Conservation (phyloP, 2,888 invertebrate species). For the Cyaniris semiargus region DNA sequence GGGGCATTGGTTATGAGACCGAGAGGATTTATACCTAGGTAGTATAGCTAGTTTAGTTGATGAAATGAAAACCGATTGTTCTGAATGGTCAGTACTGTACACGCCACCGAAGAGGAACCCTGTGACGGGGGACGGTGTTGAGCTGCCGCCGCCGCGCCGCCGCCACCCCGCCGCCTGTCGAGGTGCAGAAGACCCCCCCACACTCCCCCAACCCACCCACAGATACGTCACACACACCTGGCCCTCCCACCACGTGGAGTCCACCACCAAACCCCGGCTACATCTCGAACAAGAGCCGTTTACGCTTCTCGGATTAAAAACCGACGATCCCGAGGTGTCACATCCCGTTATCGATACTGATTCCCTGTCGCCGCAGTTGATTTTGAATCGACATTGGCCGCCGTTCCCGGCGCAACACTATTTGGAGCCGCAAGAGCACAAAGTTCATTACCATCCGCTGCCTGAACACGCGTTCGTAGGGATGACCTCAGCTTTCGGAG, state of each 20-base stretch:
- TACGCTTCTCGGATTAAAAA: conserved; percentile 68
- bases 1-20: neutral
- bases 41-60: conserved; percentile 29
- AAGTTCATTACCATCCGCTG: conserved; percentile 62
- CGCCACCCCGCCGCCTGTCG: conserved; percentile 73
- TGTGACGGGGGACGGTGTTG: conserved; percentile 83
- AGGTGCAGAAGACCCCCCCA: conserved; percentile 59
- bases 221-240: conserved; percentile 66
- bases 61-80: conserved; percentile 73
- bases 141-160: conserved; percentile 75
- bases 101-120: conserved; percentile 82
- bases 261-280: conserved; percentile 58
- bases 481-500: conserved; percentile 70
- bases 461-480: conserved; percentile 70
- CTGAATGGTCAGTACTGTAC: conserved; percentile 75
- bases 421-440: conserved; percentile 62
- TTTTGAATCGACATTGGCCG: conserved; percentile 69
- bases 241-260: conserved; percentile 70
- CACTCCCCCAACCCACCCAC: conserved; percentile 66
- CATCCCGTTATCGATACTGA: conserved; percentile 65
- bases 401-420: conserved; percentile 74
- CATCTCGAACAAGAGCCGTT: conserved; percentile 60
- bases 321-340: conserved; percentile 58
- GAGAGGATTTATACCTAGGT: neutral
- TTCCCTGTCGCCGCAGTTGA: conserved; percentile 64